phyloP scores from a whole-genome alignment of 2,888 invertebrate species.

The Psylliodes chrysocephalus region DNA sequence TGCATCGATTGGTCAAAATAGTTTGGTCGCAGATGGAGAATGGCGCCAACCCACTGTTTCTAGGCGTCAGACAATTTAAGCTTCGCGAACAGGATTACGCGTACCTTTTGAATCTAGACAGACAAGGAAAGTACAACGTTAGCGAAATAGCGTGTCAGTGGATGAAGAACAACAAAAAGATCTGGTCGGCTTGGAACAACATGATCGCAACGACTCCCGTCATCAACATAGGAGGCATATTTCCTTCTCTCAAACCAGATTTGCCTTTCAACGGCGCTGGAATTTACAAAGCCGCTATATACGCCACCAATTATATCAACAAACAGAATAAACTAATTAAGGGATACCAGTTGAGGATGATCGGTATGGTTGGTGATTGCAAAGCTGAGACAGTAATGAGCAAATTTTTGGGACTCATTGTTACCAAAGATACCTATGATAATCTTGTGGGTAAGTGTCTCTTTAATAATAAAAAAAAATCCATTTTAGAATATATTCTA shows the following conservation, averaged over 20 bases:
- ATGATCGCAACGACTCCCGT: conserved; percentile 49
- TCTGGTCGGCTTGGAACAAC: conserved; percentile 66
- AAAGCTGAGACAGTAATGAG: conserved; percentile 79
- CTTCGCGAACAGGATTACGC: conserved; percentile 68
- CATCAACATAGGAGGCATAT: conserved; percentile 75
- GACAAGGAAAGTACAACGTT: conserved; percentile 44
- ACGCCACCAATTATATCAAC: conserved; percentile 75
- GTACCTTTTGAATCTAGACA: conserved; percentile 50
- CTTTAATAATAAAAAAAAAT: no score
- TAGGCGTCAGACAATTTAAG: conserved; percentile 65
- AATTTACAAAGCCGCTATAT: conserved; percentile 70
- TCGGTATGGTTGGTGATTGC: conserved; percentile 74
- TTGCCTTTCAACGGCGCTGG: conserved; percentile 72
- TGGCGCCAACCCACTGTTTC: conserved; percentile 66
- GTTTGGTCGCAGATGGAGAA: conserved; percentile 70
- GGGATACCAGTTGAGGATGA: conserved; percentile 70
- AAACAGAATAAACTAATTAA: conserved; percentile 58
- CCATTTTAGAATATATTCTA: no score
- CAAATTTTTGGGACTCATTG: conserved; percentile 77
- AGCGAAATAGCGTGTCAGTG: conserved; percentile 74
- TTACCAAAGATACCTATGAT: conserved; percentile 64
- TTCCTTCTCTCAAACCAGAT: conserved; percentile 64
- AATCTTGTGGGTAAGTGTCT: conserved; percentile 67
- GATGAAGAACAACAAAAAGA: conserved; percentile 66
- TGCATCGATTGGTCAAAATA: conserved; percentile 75